phyloP scores from a whole-genome alignment of 1,140 invertebrate species.

The Manduca sexta region DNA sequence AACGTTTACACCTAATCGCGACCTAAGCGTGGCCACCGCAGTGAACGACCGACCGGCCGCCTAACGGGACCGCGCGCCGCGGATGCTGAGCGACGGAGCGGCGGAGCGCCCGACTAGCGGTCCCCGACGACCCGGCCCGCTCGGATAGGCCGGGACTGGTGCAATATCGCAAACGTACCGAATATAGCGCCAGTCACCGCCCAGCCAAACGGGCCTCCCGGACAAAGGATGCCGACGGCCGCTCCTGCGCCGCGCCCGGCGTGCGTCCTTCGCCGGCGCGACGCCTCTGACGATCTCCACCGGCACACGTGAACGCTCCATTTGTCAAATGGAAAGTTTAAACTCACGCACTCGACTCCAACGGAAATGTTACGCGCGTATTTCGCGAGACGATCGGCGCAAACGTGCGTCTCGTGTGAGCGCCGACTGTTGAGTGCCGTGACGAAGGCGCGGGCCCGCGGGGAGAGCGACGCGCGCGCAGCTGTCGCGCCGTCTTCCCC shows the following conservation, averaged over 20 bases:
- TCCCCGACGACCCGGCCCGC: slow-evolving; percentile 63
- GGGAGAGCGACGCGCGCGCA: slow-evolving; percentile 55
- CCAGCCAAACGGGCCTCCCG: slow-evolving; percentile 61
- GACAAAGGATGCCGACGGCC: slow-evolving; percentile 41
- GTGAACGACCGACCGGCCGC: slow-evolving; percentile 64
- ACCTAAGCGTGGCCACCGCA: slow-evolving; percentile 67
- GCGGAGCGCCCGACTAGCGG: slow-evolving; percentile 56
- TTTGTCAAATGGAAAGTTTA: slow-evolving; percentile 34
- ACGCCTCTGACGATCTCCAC: slow-evolving; percentile 10
- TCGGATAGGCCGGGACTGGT: slow-evolving; percentile 72
- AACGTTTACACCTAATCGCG: slow-evolving; percentile 69
- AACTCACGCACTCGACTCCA: slow-evolving; percentile 40
- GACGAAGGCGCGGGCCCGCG: slow-evolving; percentile 43
- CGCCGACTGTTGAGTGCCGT: slow-evolving; percentile 45
- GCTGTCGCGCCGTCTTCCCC: slow-evolving; percentile 45
- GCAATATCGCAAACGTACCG: slow-evolving; percentile 63
- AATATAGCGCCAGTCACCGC: slow-evolving; percentile 68
- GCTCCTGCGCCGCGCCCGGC: slow-evolving; percentile 38
- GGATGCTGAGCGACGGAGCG: slow-evolving; percentile 60
- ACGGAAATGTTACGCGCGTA: slow-evolving; percentile 37
- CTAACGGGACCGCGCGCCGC: slow-evolving; percentile 67
- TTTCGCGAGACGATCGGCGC: slow-evolving; percentile 23
- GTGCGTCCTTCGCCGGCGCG: slow-evolving; percentile 15
- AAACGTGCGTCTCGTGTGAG: slow-evolving; percentile 24
- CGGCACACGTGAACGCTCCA: slow-evolving; percentile 8